Evolutionary conservation across 2,888 invertebrate species (phyloP).

Genomic region (Aphidoletes aphidimyza): DNA sequence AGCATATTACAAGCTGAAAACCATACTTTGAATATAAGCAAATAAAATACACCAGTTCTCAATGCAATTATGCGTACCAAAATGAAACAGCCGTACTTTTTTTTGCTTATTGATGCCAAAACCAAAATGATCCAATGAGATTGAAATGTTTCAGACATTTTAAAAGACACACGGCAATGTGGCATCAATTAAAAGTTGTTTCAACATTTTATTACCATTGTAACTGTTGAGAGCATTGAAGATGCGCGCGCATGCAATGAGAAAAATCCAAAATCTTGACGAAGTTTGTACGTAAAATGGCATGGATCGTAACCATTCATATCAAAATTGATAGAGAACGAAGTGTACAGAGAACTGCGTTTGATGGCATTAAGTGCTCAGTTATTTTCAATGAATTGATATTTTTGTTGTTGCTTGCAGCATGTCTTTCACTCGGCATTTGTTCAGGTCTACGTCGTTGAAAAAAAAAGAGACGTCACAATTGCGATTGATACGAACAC

Average conservation of each 20-base stretch:
- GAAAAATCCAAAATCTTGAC: neutral
- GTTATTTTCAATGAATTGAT: constrained; percentile 49
- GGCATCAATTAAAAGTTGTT: constrained; percentile 29
- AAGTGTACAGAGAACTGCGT: neutral
- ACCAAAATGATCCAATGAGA: constrained; percentile 23
- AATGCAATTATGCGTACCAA: constrained; percentile 24
- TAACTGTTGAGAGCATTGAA: neutral
- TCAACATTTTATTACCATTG: neutral
- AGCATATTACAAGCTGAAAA: constrained; percentile 24
- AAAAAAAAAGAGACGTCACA: constrained; percentile 14
- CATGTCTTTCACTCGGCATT: neutral
- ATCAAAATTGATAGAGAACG: neutral
- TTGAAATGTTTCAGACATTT: constrained; percentile 6
- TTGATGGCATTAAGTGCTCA: constrained; percentile 16
- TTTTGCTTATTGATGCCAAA: constrained; percentile 16
- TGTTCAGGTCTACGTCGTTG: too few species aligned
- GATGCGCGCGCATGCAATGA: neutral
- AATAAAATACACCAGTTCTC: neutral
- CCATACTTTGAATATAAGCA: too few species aligned
- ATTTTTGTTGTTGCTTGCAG: neutral
- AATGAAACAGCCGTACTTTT: neutral
- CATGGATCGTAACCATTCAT: neutral
- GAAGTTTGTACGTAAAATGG: constrained; percentile 21
- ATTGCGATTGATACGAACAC: constrained; percentile 48
- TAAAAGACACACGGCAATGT: neutral